Percentiles rank a stretch among this genome's conserved stretches.
These are phyloP conservation scores for Cotesia typhae DNA, from an alignment of 1,140 invertebrate genomes.

Conservation along the genomic window DNA sequence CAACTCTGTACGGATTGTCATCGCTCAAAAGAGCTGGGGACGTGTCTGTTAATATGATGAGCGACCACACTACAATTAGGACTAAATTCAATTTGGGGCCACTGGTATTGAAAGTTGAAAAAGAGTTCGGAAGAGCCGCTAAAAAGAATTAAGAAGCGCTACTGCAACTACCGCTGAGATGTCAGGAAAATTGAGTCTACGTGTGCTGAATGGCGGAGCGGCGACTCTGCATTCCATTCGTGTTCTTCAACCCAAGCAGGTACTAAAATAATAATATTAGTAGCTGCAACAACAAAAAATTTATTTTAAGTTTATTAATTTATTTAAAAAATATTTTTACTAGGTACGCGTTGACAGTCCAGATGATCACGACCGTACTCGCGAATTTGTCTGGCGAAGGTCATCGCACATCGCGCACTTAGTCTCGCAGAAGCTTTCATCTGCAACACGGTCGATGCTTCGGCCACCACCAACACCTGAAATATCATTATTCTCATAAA, in stretches of 20 bases:
- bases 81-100: conserved; percentile 83
- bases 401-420: conserved; percentile 83
- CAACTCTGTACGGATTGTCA: conserved; percentile 80
- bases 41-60: conserved; percentile 80
- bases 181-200: conserved; percentile 79
- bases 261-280: conserved; percentile 51
- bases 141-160: conserved; percentile 80
- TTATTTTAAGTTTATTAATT: not conserved
- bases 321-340: conserved; percentile 39
- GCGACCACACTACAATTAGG: conserved; percentile 80
- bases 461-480: conserved; percentile 61
- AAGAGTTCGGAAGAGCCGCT: conserved; percentile 81
- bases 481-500: not conserved
- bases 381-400: conserved; percentile 82
- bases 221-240: conserved; percentile 83
- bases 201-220: conserved; percentile 78
- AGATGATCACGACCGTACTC: conserved; percentile 82
- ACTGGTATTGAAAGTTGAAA: conserved; percentile 80
- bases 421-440: conserved; percentile 80
- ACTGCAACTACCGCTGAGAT: conserved; percentile 86
- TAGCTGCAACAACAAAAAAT: not conserved
- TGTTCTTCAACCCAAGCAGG: conserved; percentile 86
- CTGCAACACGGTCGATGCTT: conserved; percentile 80
- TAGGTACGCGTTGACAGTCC: conserved; percentile 83
- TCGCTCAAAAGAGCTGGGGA: conserved; percentile 79